phyloP scores from a whole-genome alignment of 2,888 invertebrate species.

The Suillia variegata region DNA sequence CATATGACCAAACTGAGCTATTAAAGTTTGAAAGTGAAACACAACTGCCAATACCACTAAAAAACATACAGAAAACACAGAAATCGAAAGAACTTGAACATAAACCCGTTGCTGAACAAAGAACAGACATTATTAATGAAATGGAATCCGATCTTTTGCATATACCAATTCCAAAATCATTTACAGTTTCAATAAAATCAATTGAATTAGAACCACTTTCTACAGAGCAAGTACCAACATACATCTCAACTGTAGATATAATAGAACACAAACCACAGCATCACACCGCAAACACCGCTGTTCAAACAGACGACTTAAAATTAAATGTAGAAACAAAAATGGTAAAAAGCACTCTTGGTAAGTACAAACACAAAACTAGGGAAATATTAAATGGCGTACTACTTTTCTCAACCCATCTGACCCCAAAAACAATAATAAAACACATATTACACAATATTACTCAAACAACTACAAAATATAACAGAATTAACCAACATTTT shows the following conservation, averaged over 20 bases:
- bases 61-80: constrained; percentile 21
- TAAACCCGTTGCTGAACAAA: constrained; percentile 23
- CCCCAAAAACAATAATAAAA: constrained; percentile 36
- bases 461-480: constrained; percentile 29
- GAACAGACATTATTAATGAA: constrained; percentile 19
- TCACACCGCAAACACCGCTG: constrained; percentile 14
- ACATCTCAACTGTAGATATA: constrained; percentile 14
- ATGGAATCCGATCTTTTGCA: constrained; percentile 12
- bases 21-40: constrained; percentile 28
- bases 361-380: constrained; percentile 33
- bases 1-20: constrained; percentile 21
- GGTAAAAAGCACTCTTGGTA: constrained; percentile 37
- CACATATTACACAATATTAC: constrained; percentile 51
- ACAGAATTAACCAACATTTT: constrained; percentile 41
- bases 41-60: constrained; percentile 14
- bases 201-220: constrained; percentile 11
- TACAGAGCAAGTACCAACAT: constrained; percentile 18
- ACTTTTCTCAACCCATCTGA: constrained; percentile 44
- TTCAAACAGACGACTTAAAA: background rate
- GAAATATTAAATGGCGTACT: constrained; percentile 53
- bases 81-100: constrained; percentile 18
- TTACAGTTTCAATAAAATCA: background rate
- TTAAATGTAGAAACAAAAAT: constrained; percentile 26
- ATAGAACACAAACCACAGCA: constrained; percentile 12
- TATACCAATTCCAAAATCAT: background rate